Conservation (phyloP, 1,140 invertebrate species). For the Platorchestia sp. region DNA sequence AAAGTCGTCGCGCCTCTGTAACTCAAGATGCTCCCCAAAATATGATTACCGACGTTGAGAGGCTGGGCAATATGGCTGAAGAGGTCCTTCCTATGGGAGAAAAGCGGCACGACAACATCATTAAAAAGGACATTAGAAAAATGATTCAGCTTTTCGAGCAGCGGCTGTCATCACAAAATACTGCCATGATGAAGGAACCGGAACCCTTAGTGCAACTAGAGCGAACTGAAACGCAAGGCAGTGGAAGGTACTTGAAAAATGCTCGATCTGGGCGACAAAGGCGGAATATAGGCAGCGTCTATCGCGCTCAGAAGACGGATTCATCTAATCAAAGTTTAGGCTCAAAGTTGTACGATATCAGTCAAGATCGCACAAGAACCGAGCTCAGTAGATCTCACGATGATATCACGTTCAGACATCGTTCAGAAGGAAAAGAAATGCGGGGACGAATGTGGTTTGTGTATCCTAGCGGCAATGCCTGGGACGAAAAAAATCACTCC, state of each 20-base stretch:
- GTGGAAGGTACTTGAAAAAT: slow-evolving; percentile 23
- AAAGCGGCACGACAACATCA: neutral
- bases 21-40: neutral
- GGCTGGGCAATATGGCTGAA: neutral
- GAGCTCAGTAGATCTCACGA: neutral
- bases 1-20: neutral
- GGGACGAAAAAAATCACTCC: neutral
- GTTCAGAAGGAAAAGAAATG: neutral
- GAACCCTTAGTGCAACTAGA: neutral
- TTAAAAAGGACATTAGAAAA: slow-evolving; percentile 37
- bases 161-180: neutral
- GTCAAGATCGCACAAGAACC: neutral
- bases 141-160: slow-evolving; percentile 40
- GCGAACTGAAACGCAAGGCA: neutral
- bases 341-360: neutral
- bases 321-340: neutral
- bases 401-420: neutral
- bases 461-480: neutral
- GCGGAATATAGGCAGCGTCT: neutral
- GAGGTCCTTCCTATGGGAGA: neutral
- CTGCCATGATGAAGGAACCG: neutral
- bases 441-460: neutral
- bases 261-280: neutral
- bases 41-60: neutral
- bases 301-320: neutral